These are phyloP conservation scores for Regulus satrapa DNA, from an alignment of 2,113 vertebrate genomes.

Conservation along the genomic window DNA sequence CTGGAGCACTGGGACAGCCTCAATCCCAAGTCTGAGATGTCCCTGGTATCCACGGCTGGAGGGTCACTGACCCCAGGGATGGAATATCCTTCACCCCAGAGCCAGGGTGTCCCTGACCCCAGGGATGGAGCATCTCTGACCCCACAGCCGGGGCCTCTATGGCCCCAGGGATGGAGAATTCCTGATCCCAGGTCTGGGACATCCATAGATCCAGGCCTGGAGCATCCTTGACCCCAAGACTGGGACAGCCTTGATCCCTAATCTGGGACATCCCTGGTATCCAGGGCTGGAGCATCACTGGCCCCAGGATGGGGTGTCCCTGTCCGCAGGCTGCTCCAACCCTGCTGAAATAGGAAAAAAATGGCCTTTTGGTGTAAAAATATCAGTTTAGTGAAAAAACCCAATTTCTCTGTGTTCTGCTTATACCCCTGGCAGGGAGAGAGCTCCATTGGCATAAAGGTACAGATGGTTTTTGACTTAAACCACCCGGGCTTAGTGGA, in stretches of 20 bases:
- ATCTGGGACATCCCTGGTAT: neutral
- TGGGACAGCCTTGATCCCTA: accelerated
- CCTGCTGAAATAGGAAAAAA: neutral
- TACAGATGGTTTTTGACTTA: neutral
- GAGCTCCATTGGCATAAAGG: neutral
- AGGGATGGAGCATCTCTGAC: accelerated
- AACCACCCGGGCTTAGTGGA: neutral
- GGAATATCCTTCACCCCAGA: neutral
- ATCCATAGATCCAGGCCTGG: accelerated
- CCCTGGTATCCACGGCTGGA: neutral
- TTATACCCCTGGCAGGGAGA: neutral
- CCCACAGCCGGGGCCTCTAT: accelerated
- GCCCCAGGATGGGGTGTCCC: no score
- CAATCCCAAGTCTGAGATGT: accelerated
- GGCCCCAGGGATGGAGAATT: neutral
- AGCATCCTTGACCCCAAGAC: no score
- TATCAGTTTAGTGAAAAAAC: neutral
- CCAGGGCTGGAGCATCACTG: accelerated
- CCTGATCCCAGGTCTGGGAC: accelerated
- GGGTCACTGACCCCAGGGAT: accelerated
- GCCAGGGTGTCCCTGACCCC: neutral
- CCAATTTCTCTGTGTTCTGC: neutral
- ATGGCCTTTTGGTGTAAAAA: neutral
- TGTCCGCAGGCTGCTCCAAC: neutral
- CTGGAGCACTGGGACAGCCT: no score